A percentile compares a stretch with the other conserved stretches of the same genome.
phyloP scores from a whole-genome alignment of 2,888 invertebrate species.

The Watsonalla cultraria region DNA sequence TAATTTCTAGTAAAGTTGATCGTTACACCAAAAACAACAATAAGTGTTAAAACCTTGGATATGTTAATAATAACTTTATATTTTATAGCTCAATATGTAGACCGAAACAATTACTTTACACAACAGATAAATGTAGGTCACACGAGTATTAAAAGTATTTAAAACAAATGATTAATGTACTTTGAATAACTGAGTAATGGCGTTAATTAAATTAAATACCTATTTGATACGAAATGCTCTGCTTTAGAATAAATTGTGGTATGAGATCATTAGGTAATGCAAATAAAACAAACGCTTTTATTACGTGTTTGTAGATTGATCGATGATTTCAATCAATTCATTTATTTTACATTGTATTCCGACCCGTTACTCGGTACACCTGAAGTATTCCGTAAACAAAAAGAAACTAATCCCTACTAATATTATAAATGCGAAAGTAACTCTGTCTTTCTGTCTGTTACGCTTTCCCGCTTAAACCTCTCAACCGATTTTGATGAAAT shows the following conservation, averaged over 20 bases:
- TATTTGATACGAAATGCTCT: slow-evolving; percentile 13
- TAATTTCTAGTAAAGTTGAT: too few relatives aligned
- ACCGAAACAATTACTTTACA: slow-evolving; percentile 1
- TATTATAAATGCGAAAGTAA: too few relatives aligned
- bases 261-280: slow-evolving; percentile 3
- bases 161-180: slow-evolving; percentile 16
- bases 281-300: too few relatives aligned
- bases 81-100: not conserved
- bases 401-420: too few relatives aligned
- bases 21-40: not conserved
- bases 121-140: slow-evolving; percentile 9
- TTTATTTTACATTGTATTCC: too few relatives aligned
- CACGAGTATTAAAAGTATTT: not conserved
- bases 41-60: not conserved
- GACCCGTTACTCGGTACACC: too few relatives aligned
- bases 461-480: too few relatives aligned
- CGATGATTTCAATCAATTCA: too few relatives aligned
- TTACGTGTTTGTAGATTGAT: too few relatives aligned
- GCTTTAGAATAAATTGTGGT: slow-evolving; percentile 5
- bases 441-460: too few relatives aligned
- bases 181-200: slow-evolving; percentile 13
- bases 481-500: too few relatives aligned
- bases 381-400: too few relatives aligned
- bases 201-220: slow-evolving; percentile 10
- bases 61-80: not conserved